Percentiles rank a stretch among this genome's conserved stretches.
Conservation (phyloP, 1,140 invertebrate species). For the Belonocnema kinseyi region DNA sequence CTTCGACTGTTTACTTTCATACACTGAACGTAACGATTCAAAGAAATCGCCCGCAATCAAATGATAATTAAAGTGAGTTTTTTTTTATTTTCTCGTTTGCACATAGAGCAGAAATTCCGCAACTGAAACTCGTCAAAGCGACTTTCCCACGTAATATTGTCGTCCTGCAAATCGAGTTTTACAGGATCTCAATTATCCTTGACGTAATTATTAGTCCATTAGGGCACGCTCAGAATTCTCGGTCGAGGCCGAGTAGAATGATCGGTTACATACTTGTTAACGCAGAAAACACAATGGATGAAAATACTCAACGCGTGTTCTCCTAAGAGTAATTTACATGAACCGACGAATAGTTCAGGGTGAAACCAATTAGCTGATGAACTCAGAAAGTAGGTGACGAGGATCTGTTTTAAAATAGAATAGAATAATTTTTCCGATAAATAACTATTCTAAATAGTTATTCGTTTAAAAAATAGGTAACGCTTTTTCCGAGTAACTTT, state of each 20-base stretch:
- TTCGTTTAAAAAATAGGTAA: no score
- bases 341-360: slow-evolving; percentile 3
- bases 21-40: slow-evolving; percentile 13
- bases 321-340: background rate
- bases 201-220: slow-evolving; percentile 37
- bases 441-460: no score
- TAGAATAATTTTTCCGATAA: no score
- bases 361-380: background rate
- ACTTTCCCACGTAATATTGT: slow-evolving; percentile 28
- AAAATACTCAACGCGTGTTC: background rate
- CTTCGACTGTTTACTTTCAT: background rate
- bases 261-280: slow-evolving; percentile 8
- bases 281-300: background rate
- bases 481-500: no score
- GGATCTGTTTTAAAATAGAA: background rate
- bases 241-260: slow-evolving; percentile 33
- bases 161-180: slow-evolving; percentile 23
- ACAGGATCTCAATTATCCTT: slow-evolving; percentile 34
- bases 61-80: slow-evolving; percentile 7
- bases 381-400: slow-evolving; percentile 2
- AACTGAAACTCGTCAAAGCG: slow-evolving; percentile 16
- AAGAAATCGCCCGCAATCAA: slow-evolving; percentile 21
- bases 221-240: slow-evolving; percentile 10
- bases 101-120: background rate
- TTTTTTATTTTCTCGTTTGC: background rate